Evolutionary conservation across 2,888 invertebrate genomes (phyloP), one percentile per base, ranked within the genome.

Genomic region (Cremastinae sp.): DNA sequence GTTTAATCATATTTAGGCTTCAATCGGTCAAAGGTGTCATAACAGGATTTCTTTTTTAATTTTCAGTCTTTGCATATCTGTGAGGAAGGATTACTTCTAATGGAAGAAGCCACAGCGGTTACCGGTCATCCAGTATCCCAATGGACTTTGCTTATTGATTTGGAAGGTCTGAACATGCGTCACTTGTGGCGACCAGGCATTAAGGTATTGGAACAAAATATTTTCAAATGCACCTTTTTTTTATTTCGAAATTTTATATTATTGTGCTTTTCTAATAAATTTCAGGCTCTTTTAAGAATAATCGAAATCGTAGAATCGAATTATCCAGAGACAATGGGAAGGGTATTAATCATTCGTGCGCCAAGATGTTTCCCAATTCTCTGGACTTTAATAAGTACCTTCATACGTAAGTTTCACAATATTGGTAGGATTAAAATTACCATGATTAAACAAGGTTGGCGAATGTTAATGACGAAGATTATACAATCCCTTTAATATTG

Each of bases 111-210:
- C 1, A 97, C 97, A 0, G 91, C 93, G 59, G 90, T 92, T n/a
- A 91, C 93, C n/a, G 95, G 95, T 49, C 94, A 94, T 85, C 97
- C 98, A 0, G 93, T 98, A 35, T 95, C 95, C 59, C 94, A 96
- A 58, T 98, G 98, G 96, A 95, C 96, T 75, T 91, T 97, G 81
- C 92, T 98, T 70, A 95, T 98, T 35, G 98, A 98, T 91, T 92
- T 98, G 83, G 98, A 98, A 89, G 97, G 97, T 0, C 92, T 98
- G 64, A 97, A 97, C 90, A 97, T 98, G 97, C 92, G 98, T 1
- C 98, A 98, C 90, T 91, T 98, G 75, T 98, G 98, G 98, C 91
- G 97, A 80, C 98, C 98, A 0, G 98, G 98, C 20, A 95, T 98
- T 79, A 93, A 94, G 83, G 91, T 91, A 84, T 18, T 9, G 4